These are phyloP conservation scores for Pectinophora gossypiella DNA, from an alignment of 1,140 invertebrate species.

Conservation along the genomic window DNA sequence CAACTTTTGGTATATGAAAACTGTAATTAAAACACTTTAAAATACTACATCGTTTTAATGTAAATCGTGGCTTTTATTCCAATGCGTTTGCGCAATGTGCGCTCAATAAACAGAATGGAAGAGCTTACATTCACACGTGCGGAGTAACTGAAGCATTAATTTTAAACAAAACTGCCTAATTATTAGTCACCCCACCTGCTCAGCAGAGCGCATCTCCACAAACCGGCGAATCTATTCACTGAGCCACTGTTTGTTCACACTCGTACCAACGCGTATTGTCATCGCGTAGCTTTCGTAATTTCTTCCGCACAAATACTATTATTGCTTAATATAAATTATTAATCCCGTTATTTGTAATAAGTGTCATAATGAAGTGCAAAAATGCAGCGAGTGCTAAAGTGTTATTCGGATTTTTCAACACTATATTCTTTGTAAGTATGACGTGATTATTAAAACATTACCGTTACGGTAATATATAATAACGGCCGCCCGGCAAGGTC, in stretches of 20 bases:
- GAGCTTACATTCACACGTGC: conserved; percentile 18
- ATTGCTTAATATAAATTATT: background rate
- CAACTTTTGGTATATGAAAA: background rate
- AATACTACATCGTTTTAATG: background rate
- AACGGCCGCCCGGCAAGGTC: background rate
- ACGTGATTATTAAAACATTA: background rate
- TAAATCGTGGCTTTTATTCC: no score
- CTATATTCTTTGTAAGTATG: conserved; percentile 68
- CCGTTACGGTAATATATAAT: background rate
- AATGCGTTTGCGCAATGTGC: background rate
- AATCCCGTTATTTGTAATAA: background rate
- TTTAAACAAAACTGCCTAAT: conserved; percentile 68
- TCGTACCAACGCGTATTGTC: background rate
- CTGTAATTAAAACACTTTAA: no score
- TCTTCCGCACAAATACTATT: background rate
- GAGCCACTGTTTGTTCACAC: conserved; percentile 43
- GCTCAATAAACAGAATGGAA: background rate
- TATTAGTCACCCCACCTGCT: conserved; percentile 75
- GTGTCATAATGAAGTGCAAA: conserved; percentile 48
- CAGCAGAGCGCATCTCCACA: conserved; percentile 73
- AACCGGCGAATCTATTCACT: conserved; percentile 68
- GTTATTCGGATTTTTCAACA: conserved; percentile 67
- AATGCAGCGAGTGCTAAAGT: conserved; percentile 58
- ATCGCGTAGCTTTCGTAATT: conserved; percentile 4
- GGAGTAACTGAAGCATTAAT: conserved; percentile 62